Evolutionary conservation across 2,113 vertebrate species (phyloP), one percentile per base, ranked within the genome.

Genomic region (Ctenomys sociabilis): DNA sequence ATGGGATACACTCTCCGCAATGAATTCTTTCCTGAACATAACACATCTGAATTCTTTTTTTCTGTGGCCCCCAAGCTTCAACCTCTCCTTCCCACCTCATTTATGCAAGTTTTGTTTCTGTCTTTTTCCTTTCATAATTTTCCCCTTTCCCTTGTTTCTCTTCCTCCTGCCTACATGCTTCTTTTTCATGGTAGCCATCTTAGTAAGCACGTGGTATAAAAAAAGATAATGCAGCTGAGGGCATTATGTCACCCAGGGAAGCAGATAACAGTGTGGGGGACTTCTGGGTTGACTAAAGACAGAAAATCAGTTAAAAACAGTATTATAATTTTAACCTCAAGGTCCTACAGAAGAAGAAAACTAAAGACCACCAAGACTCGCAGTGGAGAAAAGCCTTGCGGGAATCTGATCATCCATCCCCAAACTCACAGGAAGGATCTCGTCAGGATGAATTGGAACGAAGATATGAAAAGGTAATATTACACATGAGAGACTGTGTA

Each of bases 131-230:
- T 14, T 40, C 8, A 14, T 28, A 28, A 11, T 75, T 28, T 43
- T n/a, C 32, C 0, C 19, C 19, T n/a, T 37, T 8, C 3, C 17
- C n/a, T n/a, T 66, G 12, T 4, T 66, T 35, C 30, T 1, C 16
- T 32, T 66, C 10, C 21, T 10, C 24, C 40, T 75, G 40, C n/a
- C 70, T 75, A 4, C 10, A 9, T 19, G 21, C 11, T 54, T 16
- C 13, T 21, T 80, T 54, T 4, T 43, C 30, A 8, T 9, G 19
- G 16, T 12, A n/a, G 14, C 35, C 43, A 40, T 21, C 61, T 64
- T 66, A 37, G 17, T 30, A 45, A 24, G 10, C 3, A 28, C 35
- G 7, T 30, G 61, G 22, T 10, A n/a, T n/a, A n/a, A n/a, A n/a
- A n/a, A 35, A n/a, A 21, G 59, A 52, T 37, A 35, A 24, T 37